Conservation (phyloP, 1,140 invertebrate genomes). For the Orchesella cincta region DNA sequence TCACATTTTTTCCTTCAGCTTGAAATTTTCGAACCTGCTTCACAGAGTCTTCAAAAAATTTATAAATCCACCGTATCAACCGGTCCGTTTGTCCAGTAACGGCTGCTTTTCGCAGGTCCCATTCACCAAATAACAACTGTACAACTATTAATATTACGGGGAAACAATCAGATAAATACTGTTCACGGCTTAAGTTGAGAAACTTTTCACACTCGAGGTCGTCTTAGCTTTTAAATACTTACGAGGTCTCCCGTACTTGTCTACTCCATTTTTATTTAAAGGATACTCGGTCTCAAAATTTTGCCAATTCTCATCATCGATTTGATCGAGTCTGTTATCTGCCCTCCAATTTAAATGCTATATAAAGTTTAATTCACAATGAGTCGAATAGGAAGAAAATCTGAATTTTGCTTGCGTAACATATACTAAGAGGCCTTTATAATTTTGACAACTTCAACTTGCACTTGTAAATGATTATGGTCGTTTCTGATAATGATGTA, state of each 20-base stretch:
- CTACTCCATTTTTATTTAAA: background rate
- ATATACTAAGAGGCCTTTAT: background rate
- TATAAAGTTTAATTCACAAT: too few relatives aligned
- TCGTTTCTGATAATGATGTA: too few relatives aligned
- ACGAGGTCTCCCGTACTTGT: background rate
- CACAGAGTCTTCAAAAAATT: background rate
- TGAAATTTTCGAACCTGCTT: constrained; percentile 9
- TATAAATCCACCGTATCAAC: background rate
- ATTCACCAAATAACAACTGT: background rate
- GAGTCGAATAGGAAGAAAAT: too few relatives aligned
- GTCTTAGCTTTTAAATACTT: background rate
- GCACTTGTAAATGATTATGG: too few relatives aligned
- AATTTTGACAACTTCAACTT: too few relatives aligned
- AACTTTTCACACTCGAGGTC: background rate
- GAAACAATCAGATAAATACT: background rate
- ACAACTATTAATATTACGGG: constrained; percentile 24
- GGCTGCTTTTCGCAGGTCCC: constrained; percentile 16
- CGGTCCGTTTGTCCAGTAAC: background rate
- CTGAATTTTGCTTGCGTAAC: background rate
- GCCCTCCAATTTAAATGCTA: background rate
- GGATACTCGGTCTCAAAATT: constrained; percentile 13
- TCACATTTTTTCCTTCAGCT: constrained; percentile 8
- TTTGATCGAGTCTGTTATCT: background rate
- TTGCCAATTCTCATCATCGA: constrained; percentile 1
- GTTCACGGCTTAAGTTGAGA: background rate